Evolutionary conservation across 2,888 invertebrate genomes (phyloP).

Genomic region (Iphiclides podalirius): DNA sequence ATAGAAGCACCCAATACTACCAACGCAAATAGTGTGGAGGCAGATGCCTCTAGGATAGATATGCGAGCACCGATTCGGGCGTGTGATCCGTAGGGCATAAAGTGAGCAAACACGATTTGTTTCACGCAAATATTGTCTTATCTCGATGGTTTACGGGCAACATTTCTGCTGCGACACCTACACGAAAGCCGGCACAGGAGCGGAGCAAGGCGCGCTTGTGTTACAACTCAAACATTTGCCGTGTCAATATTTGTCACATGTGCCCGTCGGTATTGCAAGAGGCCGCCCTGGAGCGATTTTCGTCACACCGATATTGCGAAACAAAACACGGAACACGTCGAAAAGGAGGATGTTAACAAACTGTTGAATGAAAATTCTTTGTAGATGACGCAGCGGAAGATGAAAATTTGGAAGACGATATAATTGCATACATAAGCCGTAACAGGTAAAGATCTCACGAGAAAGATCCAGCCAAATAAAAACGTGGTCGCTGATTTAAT

Average conservation of each 20-base stretch:
- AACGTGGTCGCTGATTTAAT: conserved; percentile 65
- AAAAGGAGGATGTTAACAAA: background rate
- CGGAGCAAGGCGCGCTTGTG: conserved; percentile 60
- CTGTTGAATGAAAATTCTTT: no score
- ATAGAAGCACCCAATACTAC: conserved; percentile 12
- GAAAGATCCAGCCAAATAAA: conserved; percentile 45
- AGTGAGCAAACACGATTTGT: conserved; percentile 70
- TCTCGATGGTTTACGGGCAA: conserved; percentile 50
- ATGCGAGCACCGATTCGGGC: conserved; percentile 18
- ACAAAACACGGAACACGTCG: conserved; percentile 30
- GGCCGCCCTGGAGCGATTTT: conserved; percentile 41
- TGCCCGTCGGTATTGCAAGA: conserved; percentile 54
- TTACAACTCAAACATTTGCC: conserved; percentile 65
- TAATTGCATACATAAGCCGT: conserved; percentile 37
- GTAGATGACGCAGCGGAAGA: background rate
- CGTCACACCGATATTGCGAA: conserved; percentile 36
- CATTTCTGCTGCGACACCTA: conserved; percentile 49
- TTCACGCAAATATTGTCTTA: conserved; percentile 65
- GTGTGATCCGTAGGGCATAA: conserved; percentile 58
- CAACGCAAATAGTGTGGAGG: conserved; percentile 65
- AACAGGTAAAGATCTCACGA: conserved; percentile 41
- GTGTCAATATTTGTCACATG: conserved; percentile 70
- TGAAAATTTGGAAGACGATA: conserved; percentile 15
- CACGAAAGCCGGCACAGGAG: conserved; percentile 55
- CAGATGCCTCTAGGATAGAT: no score